Evolutionary conservation across 2,113 vertebrate species (phyloP), one percentile per base, ranked within the genome.

Genomic region (Ammodytes dubius): DNA sequence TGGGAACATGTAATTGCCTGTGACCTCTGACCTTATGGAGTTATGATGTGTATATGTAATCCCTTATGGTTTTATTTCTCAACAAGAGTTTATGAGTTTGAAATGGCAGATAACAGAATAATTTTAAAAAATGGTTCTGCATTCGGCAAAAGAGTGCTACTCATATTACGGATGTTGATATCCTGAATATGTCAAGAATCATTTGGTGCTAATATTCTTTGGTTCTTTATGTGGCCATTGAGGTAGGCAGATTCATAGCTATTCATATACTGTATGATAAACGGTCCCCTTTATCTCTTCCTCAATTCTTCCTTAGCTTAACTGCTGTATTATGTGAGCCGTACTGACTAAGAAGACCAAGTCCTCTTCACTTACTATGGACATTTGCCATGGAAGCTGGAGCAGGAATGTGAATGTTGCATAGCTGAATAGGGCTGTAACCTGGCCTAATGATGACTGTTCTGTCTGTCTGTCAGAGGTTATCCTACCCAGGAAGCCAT

Each of bases 401-500:
- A 47, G 27, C 45, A 69, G 67, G 70, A 71, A 59, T 60, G 53
- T 60, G 49, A 80, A 74, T 14, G 14, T 12, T 74, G 68, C 77
- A 66, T 40, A 17, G 63, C 45, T 61, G 43, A 84, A 52, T 52
- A 49, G 60, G 7, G 60, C 75, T 74, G 59, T 80, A 77, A 76
- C 66, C 57, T 60, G 37, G 53, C 57, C 67, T 75, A 53, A 37
- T 1, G 42, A 82, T 84, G 70, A 82, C 61, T 84, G 13, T 50
- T 70, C 19, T 80, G 70, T 76, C 68, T 79, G 53, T 63, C 14
- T 63, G 53, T 63, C 14, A 58, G 74, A 65, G 58, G 64, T 53
- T 65, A 50, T 70, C 53, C 70, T 50, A 17, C 13, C 54, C 37
- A 67, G 27, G 71, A 67, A 64, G 64, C 27, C 49, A 52, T 65